Base-by-base conservation (phyloP, 2,113 vertebrate genomes). In the Echinops telfairi region DNA sequence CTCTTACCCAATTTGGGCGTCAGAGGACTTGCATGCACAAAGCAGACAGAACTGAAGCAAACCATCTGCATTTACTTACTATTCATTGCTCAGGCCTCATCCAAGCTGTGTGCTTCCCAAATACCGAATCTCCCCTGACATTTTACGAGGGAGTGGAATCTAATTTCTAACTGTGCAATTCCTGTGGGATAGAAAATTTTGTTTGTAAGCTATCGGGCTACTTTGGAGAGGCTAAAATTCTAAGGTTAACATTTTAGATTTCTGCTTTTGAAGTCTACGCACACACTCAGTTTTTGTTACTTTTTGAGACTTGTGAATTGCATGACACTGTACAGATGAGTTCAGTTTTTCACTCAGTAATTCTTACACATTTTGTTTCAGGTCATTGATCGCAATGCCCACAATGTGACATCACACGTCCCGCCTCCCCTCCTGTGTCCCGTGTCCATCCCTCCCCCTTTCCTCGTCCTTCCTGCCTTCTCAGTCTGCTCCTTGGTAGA, bases 141-240 rank as follows among this genome's bases (percentile, higher is more conserved):
- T 83, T 93, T 91, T 47, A 85, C 88, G 33, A 81, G 6, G 33
- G 31, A 53, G 47, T 53, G 47, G 9, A 53, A 53, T 53, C 47
- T 53, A 53, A 53, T 53, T 40, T 53, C 71, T 83, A 70, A 29
- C 40, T 77, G 3, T 76, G 36, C 75, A 43, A 33, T 77, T 77
- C 12, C 73, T 29, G 43, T 43, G 12, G 1, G 23, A 77, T 25
- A 43, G 75, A 76, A 77, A 77, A 27, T 43, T 76, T 76, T 77
- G 38, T 77, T 14, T 43, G 22, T 29, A 57, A 19, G 73, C 71
- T 75, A 3, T 87, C 29, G 75, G 43, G 25, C 25, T 38, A 19
- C 31, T 66, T 83, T 78, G 68, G 40, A 82, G 62, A 91, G 70
- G n/a, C 43, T 92, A 89, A 84, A 93, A 89, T 81, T 60, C 80